Conservation (phyloP, 92 coral and sea anemone genomes). For the Zoanthus sociatus region DNA sequence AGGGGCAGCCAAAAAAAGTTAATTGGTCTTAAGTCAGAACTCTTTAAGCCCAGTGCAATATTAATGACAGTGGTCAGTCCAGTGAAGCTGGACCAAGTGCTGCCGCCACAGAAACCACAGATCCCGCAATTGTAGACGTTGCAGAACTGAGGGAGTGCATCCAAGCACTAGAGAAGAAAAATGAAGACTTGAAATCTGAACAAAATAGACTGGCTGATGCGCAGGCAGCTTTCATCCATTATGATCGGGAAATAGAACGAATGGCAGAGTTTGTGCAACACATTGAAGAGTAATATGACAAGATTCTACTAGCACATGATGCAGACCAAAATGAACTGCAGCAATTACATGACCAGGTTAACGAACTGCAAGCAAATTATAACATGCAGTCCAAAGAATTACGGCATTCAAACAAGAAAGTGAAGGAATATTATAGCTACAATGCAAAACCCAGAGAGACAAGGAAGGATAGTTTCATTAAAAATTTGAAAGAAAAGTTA, state of each 20-base stretch:
- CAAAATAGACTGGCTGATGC: neutral
- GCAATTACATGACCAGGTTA: neutral
- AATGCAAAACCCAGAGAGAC: conserved; percentile 14
- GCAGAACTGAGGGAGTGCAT: neutral
- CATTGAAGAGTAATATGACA: conserved; percentile 18
- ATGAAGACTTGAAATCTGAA: conserved; percentile 24
- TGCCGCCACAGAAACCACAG: neutral
- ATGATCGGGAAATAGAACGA: neutral
- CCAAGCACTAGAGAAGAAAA: neutral
- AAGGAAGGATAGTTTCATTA: neutral
- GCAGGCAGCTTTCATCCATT: neutral
- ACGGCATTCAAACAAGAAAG: neutral
- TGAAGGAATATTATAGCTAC: neutral
- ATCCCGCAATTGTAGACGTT: neutral
- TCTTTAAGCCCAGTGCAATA: neutral
- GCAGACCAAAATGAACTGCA: neutral
- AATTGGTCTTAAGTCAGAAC: neutral
- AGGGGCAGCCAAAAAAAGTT: too few species aligned
- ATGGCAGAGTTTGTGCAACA: neutral
- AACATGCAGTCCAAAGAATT: neutral
- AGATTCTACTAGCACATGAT: neutral
- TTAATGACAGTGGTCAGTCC: neutral
- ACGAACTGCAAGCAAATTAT: conserved; percentile 1
- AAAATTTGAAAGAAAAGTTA: conserved; percentile 15
- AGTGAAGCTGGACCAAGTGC: neutral